Evolutionary conservation across 2,113 vertebrate species (phyloP), one percentile per base, ranked within the genome.

Genomic region (Mastomys coucha): DNA sequence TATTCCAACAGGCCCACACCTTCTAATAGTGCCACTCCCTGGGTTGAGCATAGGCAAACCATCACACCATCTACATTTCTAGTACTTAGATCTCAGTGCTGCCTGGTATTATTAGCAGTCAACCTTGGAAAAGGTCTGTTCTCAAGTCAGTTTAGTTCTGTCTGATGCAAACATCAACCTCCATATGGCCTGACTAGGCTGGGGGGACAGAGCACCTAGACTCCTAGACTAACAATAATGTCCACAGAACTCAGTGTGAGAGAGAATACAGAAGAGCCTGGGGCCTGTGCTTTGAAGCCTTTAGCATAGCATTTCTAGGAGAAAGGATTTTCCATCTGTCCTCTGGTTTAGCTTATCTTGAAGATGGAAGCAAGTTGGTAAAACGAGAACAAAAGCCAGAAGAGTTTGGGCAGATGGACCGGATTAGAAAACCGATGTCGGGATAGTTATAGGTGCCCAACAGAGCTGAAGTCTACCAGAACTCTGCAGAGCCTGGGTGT

Each of bases 331-430:
- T 26, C 49, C 75, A 77, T 88, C 51, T 90, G 22, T 33, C 63
- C 31, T 86, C 69, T 92, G 5, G n/a, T 70, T 93, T 78, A 72
- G 81, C 75, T 93, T 77, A 58, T 56, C 80, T 88, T 95, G 94
- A 73, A 89, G 93, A 82, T 49, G 72, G 67, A 92, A 94, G 84
- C 69, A 77, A 86, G 82, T 77, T 91, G 60, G 76, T 90, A 97
- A 96, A 93, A 93, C 20, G 84, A 77, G 88, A 96, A 93, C 39
- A 53, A 33, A 96, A 92, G 26, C 31, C 45, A 75, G 69, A 58
- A 58, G 96, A 88, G 31, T 45, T 49, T 91, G 82, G 67, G 63
- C 84, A n/a, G 53, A 77, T 58, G 88, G 88, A 87, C n/a, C 4
- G 0, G 60, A 76, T 86, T 78, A 63, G 77, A 92, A 81, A 28